Evolutionary conservation across 2,113 vertebrate genomes (phyloP).

Genomic region (Megaceryle torquata): DNA sequence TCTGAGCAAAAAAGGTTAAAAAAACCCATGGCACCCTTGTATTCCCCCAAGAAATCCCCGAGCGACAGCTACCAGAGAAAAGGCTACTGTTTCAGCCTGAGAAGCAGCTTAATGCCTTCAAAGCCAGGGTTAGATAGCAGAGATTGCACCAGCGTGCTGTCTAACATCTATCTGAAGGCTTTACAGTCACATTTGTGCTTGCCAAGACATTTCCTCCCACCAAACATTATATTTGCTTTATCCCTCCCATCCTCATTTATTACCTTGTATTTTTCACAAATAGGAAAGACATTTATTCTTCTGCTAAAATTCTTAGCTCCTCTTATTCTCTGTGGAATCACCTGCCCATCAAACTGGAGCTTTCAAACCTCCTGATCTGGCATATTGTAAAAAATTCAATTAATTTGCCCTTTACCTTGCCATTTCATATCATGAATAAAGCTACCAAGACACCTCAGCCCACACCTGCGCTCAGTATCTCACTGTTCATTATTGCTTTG

Average conservation of each 20-base stretch:
- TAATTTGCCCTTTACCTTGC: slow-evolving; percentile 38
- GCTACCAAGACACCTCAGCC: neutral
- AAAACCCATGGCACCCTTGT: neutral
- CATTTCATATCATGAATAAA: neutral
- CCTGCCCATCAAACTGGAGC: neutral
- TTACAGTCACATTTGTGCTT: neutral
- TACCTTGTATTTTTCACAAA: neutral
- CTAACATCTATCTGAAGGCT: neutral
- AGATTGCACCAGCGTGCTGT: accelerated
- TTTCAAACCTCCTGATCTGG: neutral
- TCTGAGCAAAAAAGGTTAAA: neutral
- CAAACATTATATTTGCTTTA: neutral
- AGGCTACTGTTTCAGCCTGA: neutral
- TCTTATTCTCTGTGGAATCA: neutral
- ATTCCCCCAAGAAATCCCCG: neutral
- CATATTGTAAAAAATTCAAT: neutral
- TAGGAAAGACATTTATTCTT: neutral
- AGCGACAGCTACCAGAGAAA: neutral
- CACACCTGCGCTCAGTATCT: neutral
- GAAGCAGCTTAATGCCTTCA: neutral
- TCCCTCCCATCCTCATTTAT: neutral
- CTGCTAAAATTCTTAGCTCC: neutral
- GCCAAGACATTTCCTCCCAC: neutral
- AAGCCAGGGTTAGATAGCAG: neutral
- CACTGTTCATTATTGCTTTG: neutral